Evolutionary conservation across 2,113 vertebrate genomes (phyloP), one percentile per base, ranked within the genome.

Genomic region (Mastomys natalensis): DNA sequence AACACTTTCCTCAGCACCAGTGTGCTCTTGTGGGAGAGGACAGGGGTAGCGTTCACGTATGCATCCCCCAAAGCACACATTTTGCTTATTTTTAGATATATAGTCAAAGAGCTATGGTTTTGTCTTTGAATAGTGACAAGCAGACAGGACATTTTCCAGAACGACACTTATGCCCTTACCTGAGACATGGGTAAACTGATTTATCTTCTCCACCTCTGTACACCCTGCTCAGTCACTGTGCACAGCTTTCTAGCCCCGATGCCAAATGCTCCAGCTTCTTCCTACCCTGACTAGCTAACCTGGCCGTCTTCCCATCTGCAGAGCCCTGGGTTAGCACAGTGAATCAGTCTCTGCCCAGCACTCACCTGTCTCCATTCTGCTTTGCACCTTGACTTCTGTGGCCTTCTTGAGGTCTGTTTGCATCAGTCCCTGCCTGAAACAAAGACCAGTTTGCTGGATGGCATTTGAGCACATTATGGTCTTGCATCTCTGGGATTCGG

Each of bases 81-180:
- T 26, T 17, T 31, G 68, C 22, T 51, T 66, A 84, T 68, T 94
- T 92, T 89, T 89, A 94, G 82, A 82, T 78, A 86, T 51, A 87
- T 37, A 82, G 9, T 26, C 37, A 45, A 60, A 76, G 26, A 91
- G 58, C 85, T 93, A 86, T 19, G 48, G 77, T 80, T 64, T 78
- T 87, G 68, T 29, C 73, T 92, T 88, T 89, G 60, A 64, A 93
- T 84, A 55, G 81, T 51, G 89, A 76, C 76, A 72, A 70, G 19
- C 37, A 95, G 17, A 21, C 51, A 88, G 89, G 92, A 34, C 40
- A 15, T n/a, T 91, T 72, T 82, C 48, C 43, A 93, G 81, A 94
- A 88, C 29, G 34, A 9, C 11, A 60, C 1, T 45, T 68, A 55
- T 22, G 53, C 43, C 60, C 80, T 74, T 4, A 0, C 60, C 31